Evolutionary conservation across 1,140 invertebrate genomes (phyloP), one percentile per base, ranked within the genome.

Genomic region (Drepana arcuata): DNA sequence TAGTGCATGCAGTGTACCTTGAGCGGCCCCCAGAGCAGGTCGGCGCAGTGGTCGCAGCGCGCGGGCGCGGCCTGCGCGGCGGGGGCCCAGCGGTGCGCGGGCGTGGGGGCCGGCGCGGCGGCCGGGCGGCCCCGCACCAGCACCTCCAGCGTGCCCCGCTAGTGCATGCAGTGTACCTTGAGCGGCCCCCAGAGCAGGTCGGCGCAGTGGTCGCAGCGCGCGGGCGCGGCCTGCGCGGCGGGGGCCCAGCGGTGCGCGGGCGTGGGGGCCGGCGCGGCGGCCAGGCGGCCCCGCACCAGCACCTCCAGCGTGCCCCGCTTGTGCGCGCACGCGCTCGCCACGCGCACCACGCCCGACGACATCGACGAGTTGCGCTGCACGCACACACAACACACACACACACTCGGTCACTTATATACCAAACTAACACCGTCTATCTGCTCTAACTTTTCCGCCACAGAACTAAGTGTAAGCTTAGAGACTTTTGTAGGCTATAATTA

Each of bases 111-210:
- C 75, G 41, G 88, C 84, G 65, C 60, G 14, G 91, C 89, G 12
- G 90, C 89, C 54, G 93, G 88, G 68, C 95, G 95, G 1, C 94
- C 95, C 49, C 92, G 86, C 81, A 95, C 90, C 31, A 98, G 86
- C 37, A 98, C 91, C 75, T 97, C 95, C 33, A 97, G 83, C 0
- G 96, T 98, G 2, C 93, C 94, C 27, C 94, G 88, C 83, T 96
- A 96, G 79, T 98, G 96, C 43, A n/a, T n/a, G n/a, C n/a, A n/a
- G n/a, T n/a, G n/a, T 15, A 87, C 89, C 81, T 93, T 93, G n/a
- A 96, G 93, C n/a, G 95, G 92, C 4, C 94, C 95, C 95, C 95
- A 97, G 14, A 98, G 84, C 14, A 97, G 85, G 68, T 93, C 93
- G 2, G 89, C 89, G 83, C 96, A 98, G 58, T 92, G 89, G 82